Base-by-base conservation (phyloP, 2,888 invertebrate genomes). In the Dolichopus griseipennis region DNA sequence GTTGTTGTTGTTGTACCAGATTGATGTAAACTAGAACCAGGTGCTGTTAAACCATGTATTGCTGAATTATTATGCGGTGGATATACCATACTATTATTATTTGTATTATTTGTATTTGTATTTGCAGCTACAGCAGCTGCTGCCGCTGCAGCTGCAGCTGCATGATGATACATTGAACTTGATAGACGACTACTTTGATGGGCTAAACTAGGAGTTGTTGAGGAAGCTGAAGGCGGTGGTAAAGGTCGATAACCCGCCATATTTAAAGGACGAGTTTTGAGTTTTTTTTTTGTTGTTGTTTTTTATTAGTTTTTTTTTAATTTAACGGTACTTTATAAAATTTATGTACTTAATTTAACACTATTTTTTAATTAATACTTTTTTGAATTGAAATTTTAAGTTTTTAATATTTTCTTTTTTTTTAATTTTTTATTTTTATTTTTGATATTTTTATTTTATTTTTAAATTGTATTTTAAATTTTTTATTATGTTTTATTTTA, bases 41-140 rank as follows among this genome's bases (percentile, higher is more conserved):
- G 5, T 18, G 52, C 52, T 52, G 52, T 52, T 69, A 80, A 75
- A 71, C 79, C 79, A 74, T 81, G 81, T 72, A 81, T 78, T 61
- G 79, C 77, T 73, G 79, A 78, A 74, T 79, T 79, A 72, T 79
- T 79, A 73, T 81, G 80, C 73, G 80, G 77, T 73, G 80, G 80
- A 79, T 81, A 81, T 71, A 80, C 77, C 74, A 81, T 78, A 74
- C 80, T 79, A 73, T 80, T 80, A 75, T 81, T 81, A 27, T 27
- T 27, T 27, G 27, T 4, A 27, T n/a, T n/a, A n/a, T 27, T 27
- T 27, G 27, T 27, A 66, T 22, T 33, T 64, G 66, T n/a, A 61
- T 68, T 64, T 18, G n/a, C 34, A 33, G n/a, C n/a, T 64, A 20
- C 20, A 27, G 18, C 18, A 34, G 20, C n/a, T 64, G 34, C 20